Conservation (phyloP, 2,888 invertebrate genomes). For the Mellilla xanthometata region DNA sequence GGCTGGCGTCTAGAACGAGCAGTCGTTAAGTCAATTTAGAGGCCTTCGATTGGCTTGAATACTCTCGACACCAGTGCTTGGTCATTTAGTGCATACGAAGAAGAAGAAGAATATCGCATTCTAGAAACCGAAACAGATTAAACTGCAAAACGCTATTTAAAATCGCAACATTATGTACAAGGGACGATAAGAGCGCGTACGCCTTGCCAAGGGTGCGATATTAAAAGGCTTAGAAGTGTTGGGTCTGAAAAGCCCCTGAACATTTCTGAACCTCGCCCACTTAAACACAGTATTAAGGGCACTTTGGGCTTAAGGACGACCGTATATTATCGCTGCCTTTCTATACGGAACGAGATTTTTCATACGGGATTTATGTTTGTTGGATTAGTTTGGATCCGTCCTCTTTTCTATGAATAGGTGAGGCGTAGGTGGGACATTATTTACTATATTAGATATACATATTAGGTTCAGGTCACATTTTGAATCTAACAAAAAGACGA, state of each 20-base stretch:
- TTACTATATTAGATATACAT: too few relatives aligned
- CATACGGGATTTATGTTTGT: slow-evolving; percentile 27
- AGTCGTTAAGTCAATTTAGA: too few relatives aligned
- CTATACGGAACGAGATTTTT: slow-evolving; percentile 43
- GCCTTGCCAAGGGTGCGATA: slow-evolving; percentile 65
- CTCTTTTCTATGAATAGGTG: too few relatives aligned
- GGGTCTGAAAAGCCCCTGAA: slow-evolving; percentile 76
- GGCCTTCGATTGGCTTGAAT: too few relatives aligned
- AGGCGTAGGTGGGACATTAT: too few relatives aligned
- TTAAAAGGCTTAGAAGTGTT: slow-evolving; percentile 81
- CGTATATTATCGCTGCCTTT: slow-evolving; percentile 72
- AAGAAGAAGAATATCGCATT: too few relatives aligned
- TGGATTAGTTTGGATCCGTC: slow-evolving; percentile 12
- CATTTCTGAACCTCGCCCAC: slow-evolving; percentile 76
- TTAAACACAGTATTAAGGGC: slow-evolving; percentile 80
- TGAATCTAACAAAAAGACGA: too few relatives aligned
- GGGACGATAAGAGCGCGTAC: slow-evolving; percentile 60
- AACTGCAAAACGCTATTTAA: slow-evolving; percentile 58
- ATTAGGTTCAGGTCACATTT: too few relatives aligned
- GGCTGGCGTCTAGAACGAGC: too few relatives aligned
- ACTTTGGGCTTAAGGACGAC: slow-evolving; percentile 68
- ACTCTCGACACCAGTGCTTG: too few relatives aligned
- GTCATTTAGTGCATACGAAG: too few relatives aligned
- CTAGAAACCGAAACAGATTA: slow-evolving; percentile 2
- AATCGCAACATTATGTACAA: slow-evolving; percentile 58